phyloP scores from a whole-genome alignment of 2,888 invertebrate species.

The Rhaphigaster nebulosa region DNA sequence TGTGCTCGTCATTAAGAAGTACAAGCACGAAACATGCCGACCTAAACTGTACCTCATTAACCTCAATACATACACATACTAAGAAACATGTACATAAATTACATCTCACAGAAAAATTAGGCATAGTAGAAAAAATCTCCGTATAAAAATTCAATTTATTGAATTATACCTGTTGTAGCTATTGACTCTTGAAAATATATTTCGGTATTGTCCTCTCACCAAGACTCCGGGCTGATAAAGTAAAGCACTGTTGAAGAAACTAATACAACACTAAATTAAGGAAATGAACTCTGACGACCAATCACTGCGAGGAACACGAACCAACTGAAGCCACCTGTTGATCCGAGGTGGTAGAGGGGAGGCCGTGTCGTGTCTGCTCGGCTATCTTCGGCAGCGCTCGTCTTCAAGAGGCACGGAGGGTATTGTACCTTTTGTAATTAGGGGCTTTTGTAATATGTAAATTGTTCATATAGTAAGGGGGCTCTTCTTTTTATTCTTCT shows the following conservation, averaged over 20 bases:
- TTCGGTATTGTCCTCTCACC: neutral
- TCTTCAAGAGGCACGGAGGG: too few relatives aligned
- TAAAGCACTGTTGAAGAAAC: neutral
- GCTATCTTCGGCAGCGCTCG: neutral
- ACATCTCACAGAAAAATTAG: neutral
- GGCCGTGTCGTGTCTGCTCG: neutral
- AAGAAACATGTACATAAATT: neutral
- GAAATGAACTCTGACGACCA: too few relatives aligned
- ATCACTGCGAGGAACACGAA: neutral
- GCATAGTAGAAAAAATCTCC: neutral
- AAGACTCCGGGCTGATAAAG: neutral
- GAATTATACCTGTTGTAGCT: neutral
- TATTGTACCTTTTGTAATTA: too few relatives aligned
- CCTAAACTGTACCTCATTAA: neutral
- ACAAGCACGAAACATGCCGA: neutral
- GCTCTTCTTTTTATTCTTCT: too few relatives aligned
- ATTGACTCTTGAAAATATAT: neutral
- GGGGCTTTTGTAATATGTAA: too few relatives aligned
- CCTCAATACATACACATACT: neutral
- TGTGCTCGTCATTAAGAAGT: too few relatives aligned
- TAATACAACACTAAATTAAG: neutral
- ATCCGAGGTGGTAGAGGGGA: neutral
- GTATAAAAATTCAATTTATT: neutral
- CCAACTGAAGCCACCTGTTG: conserved; percentile 1
- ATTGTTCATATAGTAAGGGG: too few relatives aligned